Percentiles rank a stretch among this genome's conserved stretches.
Conservation (phyloP, 2,888 invertebrate species). For the Leistus spinibarbis region DNA sequence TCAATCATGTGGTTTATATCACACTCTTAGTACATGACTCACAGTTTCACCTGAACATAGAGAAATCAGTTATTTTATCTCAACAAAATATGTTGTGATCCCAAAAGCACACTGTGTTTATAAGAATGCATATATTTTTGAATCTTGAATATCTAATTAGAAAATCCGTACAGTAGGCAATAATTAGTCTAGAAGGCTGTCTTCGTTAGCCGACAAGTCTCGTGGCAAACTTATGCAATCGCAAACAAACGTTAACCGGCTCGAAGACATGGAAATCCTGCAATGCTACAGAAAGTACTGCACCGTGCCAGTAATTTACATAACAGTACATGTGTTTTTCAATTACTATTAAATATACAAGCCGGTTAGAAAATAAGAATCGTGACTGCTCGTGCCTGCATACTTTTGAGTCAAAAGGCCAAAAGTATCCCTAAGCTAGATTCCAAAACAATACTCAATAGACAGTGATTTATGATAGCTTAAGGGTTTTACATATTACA, state of each 20-base stretch:
- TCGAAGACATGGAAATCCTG: conserved; percentile 14
- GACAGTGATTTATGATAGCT: background rate
- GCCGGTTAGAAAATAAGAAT: background rate
- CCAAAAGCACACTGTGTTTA: too few species aligned
- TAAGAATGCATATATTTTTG: background rate
- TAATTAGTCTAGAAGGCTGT: background rate
- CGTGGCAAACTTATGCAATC: background rate
- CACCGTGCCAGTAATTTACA: conserved; percentile 20
- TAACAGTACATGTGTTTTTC: conserved; percentile 23
- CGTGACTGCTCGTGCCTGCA: too few species aligned
- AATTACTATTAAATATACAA: conserved; percentile 4
- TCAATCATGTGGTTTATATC: background rate
- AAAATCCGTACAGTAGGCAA: background rate
- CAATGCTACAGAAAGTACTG: background rate
- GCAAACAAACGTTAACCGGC: conserved; percentile 1
- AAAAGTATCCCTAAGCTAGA: background rate
- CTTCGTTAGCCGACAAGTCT: conserved; percentile 1
- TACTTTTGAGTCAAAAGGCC: background rate
- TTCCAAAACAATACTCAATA: background rate
- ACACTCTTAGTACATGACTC: background rate
- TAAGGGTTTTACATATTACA: background rate
- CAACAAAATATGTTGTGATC: too few species aligned
- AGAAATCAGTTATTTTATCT: background rate
- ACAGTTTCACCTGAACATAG: background rate
- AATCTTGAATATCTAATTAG: background rate